Evolutionary conservation across 2,113 vertebrate species (phyloP), one percentile per base, ranked within the genome.

Genomic region (Ammodytes marinus): DNA sequence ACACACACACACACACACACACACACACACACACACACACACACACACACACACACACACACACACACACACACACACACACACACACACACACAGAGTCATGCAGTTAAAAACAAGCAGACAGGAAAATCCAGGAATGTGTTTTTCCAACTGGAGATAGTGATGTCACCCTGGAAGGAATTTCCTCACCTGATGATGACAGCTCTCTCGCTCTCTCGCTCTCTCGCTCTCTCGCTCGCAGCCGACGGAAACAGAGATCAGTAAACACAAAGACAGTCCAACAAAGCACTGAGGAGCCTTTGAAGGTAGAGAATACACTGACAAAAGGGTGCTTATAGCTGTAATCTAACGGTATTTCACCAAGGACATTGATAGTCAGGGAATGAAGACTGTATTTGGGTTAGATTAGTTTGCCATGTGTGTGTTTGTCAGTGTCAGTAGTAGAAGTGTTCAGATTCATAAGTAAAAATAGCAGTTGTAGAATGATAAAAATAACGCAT

Each of bases 81-180:
- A 39, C 55, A 58, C 40, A 64, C n/a, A 59, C 37, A 45, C 50
- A 54, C 46, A 4, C 46, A 53, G 27, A 13, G 19, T 68, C 27
- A 59, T 64, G 64, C 40, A 15, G 37, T 50, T 27, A 70, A 85
- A 72, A 27, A 46, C n/a, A 69, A 64, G 10, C 47, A 40, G 63
- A 77, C 60, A 57, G 67, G 57, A 60, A 8, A 9, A 17, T 14
- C 19, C 9, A 77, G 82, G 58, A 76, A 71, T 68, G 58, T 80
- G 15, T 72, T 37, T 87, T 83, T 86, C 72, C 80, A 81, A 67
- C 67, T 47, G 74, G 71, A 78, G 74, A 82, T 76, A 42, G 78
- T 82, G 77, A 87, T 55, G 82, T 85, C 75, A 77, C 54, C 65
- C 58, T 83, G 70, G 80, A 87, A 86, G 84, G 80, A 84, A 86